A percentile compares a stretch with the other conserved stretches of the same genome.
These are phyloP conservation scores for Coleophora flavipennella DNA, from an alignment of 2,888 invertebrate species.

Conservation along the genomic window DNA sequence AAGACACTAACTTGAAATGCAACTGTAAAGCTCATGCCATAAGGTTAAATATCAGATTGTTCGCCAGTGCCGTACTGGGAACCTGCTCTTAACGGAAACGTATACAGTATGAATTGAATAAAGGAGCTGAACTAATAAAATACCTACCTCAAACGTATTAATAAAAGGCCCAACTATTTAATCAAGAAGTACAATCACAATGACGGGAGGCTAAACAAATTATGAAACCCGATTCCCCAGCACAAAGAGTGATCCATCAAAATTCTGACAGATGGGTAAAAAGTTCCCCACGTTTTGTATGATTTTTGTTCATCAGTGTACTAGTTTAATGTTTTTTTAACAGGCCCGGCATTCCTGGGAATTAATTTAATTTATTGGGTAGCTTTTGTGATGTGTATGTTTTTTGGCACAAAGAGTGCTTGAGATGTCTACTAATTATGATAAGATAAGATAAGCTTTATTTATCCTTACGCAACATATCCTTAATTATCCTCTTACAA, in stretches of 20 bases:
- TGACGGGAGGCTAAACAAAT: constrained; percentile 58
- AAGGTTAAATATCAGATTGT: too few species aligned
- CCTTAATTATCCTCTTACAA: too few species aligned
- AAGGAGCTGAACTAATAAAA: background rate
- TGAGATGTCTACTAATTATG: too few species aligned
- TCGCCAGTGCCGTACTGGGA: too few species aligned
- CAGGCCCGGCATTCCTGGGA: background rate
- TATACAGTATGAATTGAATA: too few species aligned
- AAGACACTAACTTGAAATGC: too few species aligned
- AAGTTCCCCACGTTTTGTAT: constrained; percentile 28
- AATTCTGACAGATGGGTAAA: constrained; percentile 54
- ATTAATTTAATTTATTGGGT: constrained; percentile 1
- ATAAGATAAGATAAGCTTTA: too few species aligned
- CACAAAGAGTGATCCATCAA: constrained; percentile 55
- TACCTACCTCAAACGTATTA: constrained; percentile 14
- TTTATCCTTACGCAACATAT: too few species aligned
- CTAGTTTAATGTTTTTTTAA: constrained; percentile 7
- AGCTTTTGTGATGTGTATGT: too few species aligned
- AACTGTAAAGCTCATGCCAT: too few species aligned
- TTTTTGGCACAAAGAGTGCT: too few species aligned
- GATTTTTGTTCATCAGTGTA: constrained; percentile 22
- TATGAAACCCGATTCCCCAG: constrained; percentile 56
- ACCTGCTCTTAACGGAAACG: too few species aligned
- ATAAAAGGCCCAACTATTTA: constrained; percentile 48
- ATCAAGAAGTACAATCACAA: constrained; percentile 49